These are phyloP conservation scores for Agapostemon virescens DNA, from an alignment of 2,888 invertebrate species.

Conservation along the genomic window DNA sequence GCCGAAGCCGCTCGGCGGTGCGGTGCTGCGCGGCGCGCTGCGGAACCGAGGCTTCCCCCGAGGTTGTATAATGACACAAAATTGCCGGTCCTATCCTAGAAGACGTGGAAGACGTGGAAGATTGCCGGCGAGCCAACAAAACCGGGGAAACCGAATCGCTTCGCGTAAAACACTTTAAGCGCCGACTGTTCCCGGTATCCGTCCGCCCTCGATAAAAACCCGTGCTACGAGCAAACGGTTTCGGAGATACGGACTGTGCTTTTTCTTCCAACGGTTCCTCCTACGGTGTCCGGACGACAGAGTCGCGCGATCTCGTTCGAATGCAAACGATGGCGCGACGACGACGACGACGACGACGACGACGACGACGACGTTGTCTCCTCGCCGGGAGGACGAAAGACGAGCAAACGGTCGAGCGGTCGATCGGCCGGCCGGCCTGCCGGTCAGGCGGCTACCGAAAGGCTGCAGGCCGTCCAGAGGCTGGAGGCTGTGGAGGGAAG, in stretches of 20 bases:
- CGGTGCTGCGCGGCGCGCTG: neutral
- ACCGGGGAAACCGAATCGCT: conserved; percentile 58
- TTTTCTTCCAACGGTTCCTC: neutral
- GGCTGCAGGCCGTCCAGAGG: conserved; percentile 65
- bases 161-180: conserved; percentile 56
- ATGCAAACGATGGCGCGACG: conserved; percentile 40
- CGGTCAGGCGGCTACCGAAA: conserved; percentile 67
- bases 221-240: neutral
- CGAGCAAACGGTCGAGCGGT: conserved; percentile 58
- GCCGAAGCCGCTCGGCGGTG: conserved; percentile 22
- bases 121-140: conserved; percentile 69
- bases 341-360: too few species aligned
- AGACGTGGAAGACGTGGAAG: conserved; percentile 56
- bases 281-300: neutral
- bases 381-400: conserved; percentile 15
- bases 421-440: too few species aligned
- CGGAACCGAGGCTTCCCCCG: conserved; percentile 56
- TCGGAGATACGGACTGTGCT: neutral
- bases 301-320: conserved; percentile 11
- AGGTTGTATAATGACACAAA: conserved; percentile 78
- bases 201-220: conserved; percentile 9
- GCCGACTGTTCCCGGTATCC: conserved; percentile 11
- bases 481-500: conserved; percentile 66
- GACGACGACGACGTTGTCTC: conserved; percentile 20
- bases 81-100: conserved; percentile 74